Conservation (phyloP, 2,797 vertebrate species). For the Schizothorax lantsangensis region DNA sequence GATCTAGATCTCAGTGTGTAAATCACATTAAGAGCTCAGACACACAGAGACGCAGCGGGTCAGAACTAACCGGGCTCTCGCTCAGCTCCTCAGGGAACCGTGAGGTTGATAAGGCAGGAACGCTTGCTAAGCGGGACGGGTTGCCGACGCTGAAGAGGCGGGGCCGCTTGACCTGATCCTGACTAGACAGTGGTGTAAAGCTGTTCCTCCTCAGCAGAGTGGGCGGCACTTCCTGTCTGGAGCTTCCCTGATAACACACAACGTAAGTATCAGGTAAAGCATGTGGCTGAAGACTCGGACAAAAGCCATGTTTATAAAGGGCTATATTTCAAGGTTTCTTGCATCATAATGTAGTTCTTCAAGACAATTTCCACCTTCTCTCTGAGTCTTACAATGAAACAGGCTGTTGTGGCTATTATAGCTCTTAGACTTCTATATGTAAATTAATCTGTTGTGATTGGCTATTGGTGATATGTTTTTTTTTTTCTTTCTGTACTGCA, state of each 20-base stretch:
- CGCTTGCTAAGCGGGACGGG: slow-evolving; percentile 74
- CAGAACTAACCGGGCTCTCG: slow-evolving; percentile 78
- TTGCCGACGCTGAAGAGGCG: slow-evolving; percentile 89
- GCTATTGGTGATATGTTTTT: background rate
- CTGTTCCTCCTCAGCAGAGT: slow-evolving; percentile 88
- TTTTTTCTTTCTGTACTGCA: too few relatives aligned
- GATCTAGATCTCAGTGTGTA: background rate
- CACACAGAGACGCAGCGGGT: slow-evolving; percentile 59
- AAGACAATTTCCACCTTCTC: background rate
- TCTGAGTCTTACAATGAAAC: background rate
- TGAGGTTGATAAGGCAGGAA: slow-evolving; percentile 75
- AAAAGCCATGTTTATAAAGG: background rate
- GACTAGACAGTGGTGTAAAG: slow-evolving; percentile 91
- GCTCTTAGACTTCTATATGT: background rate
- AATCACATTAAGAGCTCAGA: background rate
- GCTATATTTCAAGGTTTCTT: background rate
- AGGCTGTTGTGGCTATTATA: background rate
- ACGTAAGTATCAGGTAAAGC: background rate
- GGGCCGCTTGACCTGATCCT: slow-evolving; percentile 85
- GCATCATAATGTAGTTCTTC: background rate
- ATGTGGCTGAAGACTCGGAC: background rate
- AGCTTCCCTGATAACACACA: slow-evolving; percentile 73
- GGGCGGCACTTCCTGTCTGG: slow-evolving; percentile 69
- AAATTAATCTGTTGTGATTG: background rate
- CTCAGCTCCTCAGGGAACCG: slow-evolving; percentile 75